phyloP scores from a whole-genome alignment of 2,797 vertebrate species.

The Sitta carolinensis region DNA sequence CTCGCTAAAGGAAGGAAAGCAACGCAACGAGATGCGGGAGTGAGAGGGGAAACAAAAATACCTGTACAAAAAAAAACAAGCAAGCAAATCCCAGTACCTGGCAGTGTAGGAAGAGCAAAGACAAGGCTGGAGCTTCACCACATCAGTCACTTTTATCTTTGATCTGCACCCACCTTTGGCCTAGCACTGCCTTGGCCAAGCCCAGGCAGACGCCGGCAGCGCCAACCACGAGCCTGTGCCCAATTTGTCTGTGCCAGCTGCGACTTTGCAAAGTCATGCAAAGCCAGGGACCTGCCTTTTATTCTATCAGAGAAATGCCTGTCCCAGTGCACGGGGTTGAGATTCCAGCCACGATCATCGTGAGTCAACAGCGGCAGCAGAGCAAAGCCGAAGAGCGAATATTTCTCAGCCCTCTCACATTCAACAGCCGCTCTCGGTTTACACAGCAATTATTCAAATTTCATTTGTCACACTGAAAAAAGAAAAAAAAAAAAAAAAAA shows the following conservation, averaged over 20 bases:
- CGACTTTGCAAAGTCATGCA: not conserved
- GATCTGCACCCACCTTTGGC: not conserved
- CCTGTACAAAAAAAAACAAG: not conserved
- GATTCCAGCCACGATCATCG: not conserved
- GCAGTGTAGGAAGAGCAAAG: not conserved
- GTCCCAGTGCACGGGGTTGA: rapidly evolving
- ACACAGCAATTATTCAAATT: conserved; percentile 40
- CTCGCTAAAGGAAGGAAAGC: not conserved
- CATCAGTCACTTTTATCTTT: not conserved
- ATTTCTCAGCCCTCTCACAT: not conserved
- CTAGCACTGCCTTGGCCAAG: not conserved
- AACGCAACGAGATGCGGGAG: rapidly evolving
- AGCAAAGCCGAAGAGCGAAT: not conserved
- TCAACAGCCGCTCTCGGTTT: conserved; percentile 19
- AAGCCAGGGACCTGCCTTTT: not conserved
- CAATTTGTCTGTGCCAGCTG: not conserved
- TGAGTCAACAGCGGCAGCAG: not conserved
- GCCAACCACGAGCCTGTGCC: rapidly evolving
- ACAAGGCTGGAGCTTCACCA: not conserved
- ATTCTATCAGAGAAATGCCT: rapidly evolving
- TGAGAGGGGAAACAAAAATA: not conserved
- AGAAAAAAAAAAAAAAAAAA: not conserved
- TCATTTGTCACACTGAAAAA: not conserved
- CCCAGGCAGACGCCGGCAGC: not conserved
- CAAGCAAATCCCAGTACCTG: not conserved